Evolutionary conservation across 2,888 invertebrate genomes (phyloP).

Genomic region (Unio pictorum): DNA sequence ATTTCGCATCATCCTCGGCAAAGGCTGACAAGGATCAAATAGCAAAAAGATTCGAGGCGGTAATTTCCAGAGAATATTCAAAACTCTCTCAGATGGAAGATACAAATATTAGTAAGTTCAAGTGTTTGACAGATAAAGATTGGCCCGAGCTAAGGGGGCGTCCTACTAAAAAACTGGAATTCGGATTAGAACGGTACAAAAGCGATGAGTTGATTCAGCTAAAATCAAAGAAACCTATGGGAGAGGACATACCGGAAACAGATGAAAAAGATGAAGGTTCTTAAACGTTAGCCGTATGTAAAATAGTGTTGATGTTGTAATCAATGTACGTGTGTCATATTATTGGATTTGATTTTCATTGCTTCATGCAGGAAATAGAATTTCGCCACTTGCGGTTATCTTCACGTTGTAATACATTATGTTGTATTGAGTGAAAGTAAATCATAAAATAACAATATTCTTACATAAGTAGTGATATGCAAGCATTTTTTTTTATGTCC

Average conservation of each 20-base stretch:
- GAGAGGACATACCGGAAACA: constrained; percentile 28
- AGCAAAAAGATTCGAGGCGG: constrained; percentile 28
- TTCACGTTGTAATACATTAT: no score
- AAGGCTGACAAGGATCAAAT: constrained; percentile 29
- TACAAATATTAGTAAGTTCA: not conserved
- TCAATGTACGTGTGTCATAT: no score
- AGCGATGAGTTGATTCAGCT: constrained; percentile 35
- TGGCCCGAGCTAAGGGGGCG: constrained; percentile 13
- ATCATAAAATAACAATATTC: no score
- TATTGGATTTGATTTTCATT: no score
- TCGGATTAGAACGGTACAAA: constrained; percentile 35
- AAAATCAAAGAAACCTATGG: constrained; percentile 20
- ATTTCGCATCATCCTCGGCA: constrained; percentile 24
- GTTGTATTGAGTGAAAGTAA: no score
- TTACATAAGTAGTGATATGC: no score
- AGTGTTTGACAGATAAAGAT: not conserved
- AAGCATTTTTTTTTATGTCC: no score
- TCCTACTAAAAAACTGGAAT: constrained; percentile 32
- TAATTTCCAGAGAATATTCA: constrained; percentile 33
- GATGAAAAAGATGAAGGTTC: not conserved
- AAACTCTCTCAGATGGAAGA: constrained; percentile 14
- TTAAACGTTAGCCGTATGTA: no score
- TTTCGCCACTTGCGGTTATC: no score
- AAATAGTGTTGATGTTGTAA: no score
- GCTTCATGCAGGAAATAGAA: no score